Evolutionary conservation across 2,888 invertebrate species (phyloP), one percentile per base, ranked within the genome.

Genomic region (Chrysolina oricalcia): DNA sequence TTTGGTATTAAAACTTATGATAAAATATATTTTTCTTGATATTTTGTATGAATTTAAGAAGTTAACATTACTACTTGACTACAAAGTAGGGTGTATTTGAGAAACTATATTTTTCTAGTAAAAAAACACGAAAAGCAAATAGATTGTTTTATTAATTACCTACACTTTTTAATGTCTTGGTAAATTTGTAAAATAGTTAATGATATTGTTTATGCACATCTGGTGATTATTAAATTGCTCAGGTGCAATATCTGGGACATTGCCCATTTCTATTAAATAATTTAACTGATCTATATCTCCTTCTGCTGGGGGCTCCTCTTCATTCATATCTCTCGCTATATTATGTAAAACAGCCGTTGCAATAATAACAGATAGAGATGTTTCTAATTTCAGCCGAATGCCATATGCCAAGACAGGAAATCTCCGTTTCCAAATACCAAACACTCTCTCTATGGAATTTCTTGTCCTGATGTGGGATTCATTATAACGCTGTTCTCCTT

Each of bases 201-300:
- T 50, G 19, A 50, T 50, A 50, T 50, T 50, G 50, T 50, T 46
- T 46, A 9, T 46, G 46, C n/a, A 46, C 46, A 46, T 46, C 46
- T 46, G 46, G 46, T 46, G 46, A 50, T 50, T 50, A 50, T 50
- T 19, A 19, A 50, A 19, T 50, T 17, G 50, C 2, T 50, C 50
- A 50, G 50, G 50, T 50, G 50, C 50, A 19, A 50, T 50, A 50
- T 50, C 50, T 50, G 50, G 50, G 19, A 50, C 6, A 50, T 50
- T 50, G 50, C 50, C 50, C n/a, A 50, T 50, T 50, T 17, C 50
- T 50, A 50, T 50, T 50, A 50, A 50, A 50, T 50, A 50, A 50
- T 50, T 50, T 9, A 50, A 50, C 50, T 50, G 50, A 50, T 50
- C 50, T 50, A 50, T 50, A 19, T 50, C 19, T 50, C 50, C 19